Base-by-base conservation (phyloP, 2,113 vertebrate genomes). In the Chloroceryle aenea region DNA sequence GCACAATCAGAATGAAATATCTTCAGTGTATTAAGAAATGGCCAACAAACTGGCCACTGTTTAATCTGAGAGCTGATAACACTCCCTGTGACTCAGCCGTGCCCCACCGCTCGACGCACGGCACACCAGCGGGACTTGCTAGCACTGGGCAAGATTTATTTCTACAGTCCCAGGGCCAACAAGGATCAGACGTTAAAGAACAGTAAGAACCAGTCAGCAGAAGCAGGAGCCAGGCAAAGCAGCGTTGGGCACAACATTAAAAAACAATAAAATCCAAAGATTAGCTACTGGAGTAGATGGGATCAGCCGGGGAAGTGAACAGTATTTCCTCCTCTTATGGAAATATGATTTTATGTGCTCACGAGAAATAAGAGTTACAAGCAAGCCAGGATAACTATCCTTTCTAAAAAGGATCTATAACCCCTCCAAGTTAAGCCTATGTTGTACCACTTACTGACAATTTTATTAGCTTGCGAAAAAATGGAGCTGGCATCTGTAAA, bases 381-480 rank as follows among this genome's bases (percentile, higher is more conserved):
- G 52, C 13, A 85, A 93, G 43, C 29, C 69, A 87, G 23, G 59
- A 50, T 61, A 93, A 86, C 52, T 21, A 80, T 7, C 50, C 62
- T 80, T 85, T 87, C 61, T 93, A 74, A 77, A 73, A 76, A 66
- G 45, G 62, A 64, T 64, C 66, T 38, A 9, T 21, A 81, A 50
- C 52, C 56, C 63, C 55, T 32, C 76, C 81, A 90, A 92, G 90
- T 67, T 52, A 92, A 79, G 52, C 7, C 0, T 19, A 67, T 6
- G n/a, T 16, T 40, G 36, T 29, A 45, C 63, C 52, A 32, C 55
- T 50, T 68, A 64, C 50, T 75, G 69, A 79, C 80, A 83, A 86
- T 36, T 83, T 71, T 92, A 84, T 71, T 90, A 62, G 55, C 59
- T 53, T 76, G 66, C 90, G 87, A 76, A 92, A 76, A 90, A 80